Evolutionary conservation across 2,113 vertebrate species (phyloP), one percentile per base, ranked within the genome.

Genomic region (Peromyscus maniculatus): DNA sequence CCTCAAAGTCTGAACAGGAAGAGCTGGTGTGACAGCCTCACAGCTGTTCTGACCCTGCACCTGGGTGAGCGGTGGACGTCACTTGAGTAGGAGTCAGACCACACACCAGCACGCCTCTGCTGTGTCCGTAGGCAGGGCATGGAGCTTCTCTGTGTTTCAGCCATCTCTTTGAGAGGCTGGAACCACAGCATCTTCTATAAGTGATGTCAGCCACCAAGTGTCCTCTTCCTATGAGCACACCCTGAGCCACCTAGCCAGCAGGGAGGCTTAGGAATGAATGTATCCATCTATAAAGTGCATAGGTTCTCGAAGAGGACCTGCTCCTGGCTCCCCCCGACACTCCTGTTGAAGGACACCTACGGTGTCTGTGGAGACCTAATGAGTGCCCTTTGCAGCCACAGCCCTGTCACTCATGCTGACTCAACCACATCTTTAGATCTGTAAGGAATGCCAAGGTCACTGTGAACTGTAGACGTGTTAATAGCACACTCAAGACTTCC

Each of bases 111-210:
- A 0, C 33, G 21, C 57, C 22, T 28, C 11, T 13, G 82, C 46
- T 0, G 3, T 11, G 10, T 39, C 28, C 0, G 0, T 3, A 46
- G 46, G 17, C 5, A 10, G 21, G 19, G 15, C 21, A 33, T 19
- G 12, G 26, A 55, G 26, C 11, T 52, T 43, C n/a, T 22, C 21
- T 88, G 46, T 36, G 55, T 21, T 24, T 46, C 24, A 52, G 84
- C 28, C 75, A 19, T n/a, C n/a, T 21, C 10, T 77, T 64, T 2
- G 0, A 31, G 7, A 86, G 39, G 2, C 24, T 33, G n/a, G 59
- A 84, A 49, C 19, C 26, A 17, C 74, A 69, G 6, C 4, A 5
- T 57, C 31, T 57, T 64, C 75, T 28, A 0, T 5, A 28, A 12
- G 67, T 19, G 9, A 24, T 28, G 66, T 19, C 17, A 5, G 9